A percentile compares a stretch with the other conserved stretches of the same genome.
These are phyloP conservation scores for Micropoecilia bifurca DNA, from an alignment of 2,797 vertebrate genomes.

Conservation along the genomic window DNA sequence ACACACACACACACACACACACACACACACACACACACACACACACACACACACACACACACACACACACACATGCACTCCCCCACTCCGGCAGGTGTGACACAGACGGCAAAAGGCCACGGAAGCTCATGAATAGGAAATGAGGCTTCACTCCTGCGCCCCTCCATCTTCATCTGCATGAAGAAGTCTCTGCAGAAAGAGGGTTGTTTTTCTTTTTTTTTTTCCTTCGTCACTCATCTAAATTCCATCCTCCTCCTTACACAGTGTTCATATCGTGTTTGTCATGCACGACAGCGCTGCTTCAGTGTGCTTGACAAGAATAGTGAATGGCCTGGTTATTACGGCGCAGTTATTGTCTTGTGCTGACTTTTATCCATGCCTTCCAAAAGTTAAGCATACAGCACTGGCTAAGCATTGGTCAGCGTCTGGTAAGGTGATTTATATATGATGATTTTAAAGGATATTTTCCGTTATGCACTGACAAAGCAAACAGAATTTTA, in stretches of 20 bases:
- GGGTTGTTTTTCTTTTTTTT: constrained; percentile 24
- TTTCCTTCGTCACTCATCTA: constrained; percentile 35
- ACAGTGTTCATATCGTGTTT: constrained; percentile 49
- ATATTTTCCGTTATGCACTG: not conserved
- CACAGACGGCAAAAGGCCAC: constrained; percentile 62
- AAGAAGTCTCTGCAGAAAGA: constrained; percentile 31
- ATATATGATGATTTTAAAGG: not conserved
- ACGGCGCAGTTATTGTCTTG: not conserved
- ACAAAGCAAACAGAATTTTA: not conserved
- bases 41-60: constrained; percentile 9
- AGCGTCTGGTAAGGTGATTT: not conserved
- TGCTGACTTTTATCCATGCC: not conserved
- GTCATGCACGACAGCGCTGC: constrained; percentile 36
- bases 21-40: too few species aligned
- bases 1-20: too few species aligned
- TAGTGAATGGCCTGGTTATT: constrained; percentile 13
- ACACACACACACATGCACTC: constrained; percentile 6
- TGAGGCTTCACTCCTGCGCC: constrained; percentile 52
- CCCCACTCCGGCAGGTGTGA: constrained; percentile 27
- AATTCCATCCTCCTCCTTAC: constrained; percentile 31
- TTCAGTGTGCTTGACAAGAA: constrained; percentile 25
- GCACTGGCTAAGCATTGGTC: not conserved
- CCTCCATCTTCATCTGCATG: constrained; percentile 65
- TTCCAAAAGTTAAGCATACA: not conserved
- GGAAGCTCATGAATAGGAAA: constrained; percentile 73